Evolutionary conservation across 2,797 vertebrate genomes (phyloP), one percentile per base, ranked within the genome.

Genomic region (Anableps anableps): DNA sequence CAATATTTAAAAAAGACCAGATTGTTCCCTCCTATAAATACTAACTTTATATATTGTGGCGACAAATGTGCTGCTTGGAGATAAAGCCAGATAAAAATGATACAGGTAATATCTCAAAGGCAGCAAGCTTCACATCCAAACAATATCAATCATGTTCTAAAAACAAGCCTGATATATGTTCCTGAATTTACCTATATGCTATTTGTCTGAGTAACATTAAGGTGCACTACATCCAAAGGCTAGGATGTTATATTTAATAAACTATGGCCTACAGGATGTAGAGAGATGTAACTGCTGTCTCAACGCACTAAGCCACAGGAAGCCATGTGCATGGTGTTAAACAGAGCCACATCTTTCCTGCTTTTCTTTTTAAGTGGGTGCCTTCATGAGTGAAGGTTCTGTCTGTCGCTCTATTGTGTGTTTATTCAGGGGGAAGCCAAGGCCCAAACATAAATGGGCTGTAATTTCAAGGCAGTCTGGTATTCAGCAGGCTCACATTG

Each of bases 401-500:
- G 83, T 72, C 72, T 2, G 51, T 87, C 80, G 38, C 70, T 73
- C 81, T n/a, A 85, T 87, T 90, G 82, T 90, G 68, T 82, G 82
- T 90, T 84, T 81, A 76, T 86, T 88, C 76, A 76, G 80, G 88
- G 55, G 3, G n/a, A 82, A 85, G 85, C 88, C 89, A 84, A 83
- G 82, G 82, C 86, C 83, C 23, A 70, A 82, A 76, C 60, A 81
- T 88, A 84, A 94, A 92, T 88, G 51, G 86, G 83, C 75, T 80
- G 86, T 88, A 84, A 91, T 93, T 89, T 91, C 64, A 71, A 89
- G 80, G 82, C 86, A 72, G 83, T 2, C n/a, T 80, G 13, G 80
- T 71, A 5, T 92, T 90, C 83, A 84, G 83, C 83, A 72, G 82
- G 64, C 87, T 89, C 84, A 87, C 89, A 93, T 93, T 94, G 94